A percentile compares a stretch with the other conserved stretches of the same genome.
Evolutionary conservation across 1,140 invertebrate species (phyloP).

Genomic region (Cardiocondyla obscurior): DNA sequence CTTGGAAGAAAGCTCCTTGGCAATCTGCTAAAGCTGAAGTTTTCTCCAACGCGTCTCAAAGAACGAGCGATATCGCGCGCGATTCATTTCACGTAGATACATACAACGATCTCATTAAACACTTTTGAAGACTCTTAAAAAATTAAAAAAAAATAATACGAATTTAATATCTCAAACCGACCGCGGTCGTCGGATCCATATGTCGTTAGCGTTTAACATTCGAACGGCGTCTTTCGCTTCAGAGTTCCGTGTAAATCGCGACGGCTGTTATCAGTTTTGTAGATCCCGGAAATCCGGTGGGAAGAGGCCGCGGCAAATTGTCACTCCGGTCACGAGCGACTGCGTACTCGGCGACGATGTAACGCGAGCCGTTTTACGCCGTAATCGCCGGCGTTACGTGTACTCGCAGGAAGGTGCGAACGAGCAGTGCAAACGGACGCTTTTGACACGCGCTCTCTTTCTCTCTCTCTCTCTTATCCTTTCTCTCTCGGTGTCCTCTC

Average conservation of each 20-base stretch:
- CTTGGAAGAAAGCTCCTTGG: slow-evolving; percentile 50
- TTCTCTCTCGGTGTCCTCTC: not conserved
- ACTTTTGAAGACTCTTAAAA: no score
- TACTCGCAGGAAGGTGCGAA: slow-evolving; percentile 20
- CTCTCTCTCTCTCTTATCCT: slow-evolving; percentile 6
- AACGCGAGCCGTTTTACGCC: slow-evolving; percentile 56
- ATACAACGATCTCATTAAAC: no score
- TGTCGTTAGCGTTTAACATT: no score
- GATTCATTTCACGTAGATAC: not conserved
- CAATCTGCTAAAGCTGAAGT: slow-evolving; percentile 37
- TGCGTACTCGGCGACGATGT: slow-evolving; percentile 36
- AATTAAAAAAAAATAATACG: no score
- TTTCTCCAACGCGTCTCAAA: not conserved
- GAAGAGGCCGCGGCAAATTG: slow-evolving; percentile 42
- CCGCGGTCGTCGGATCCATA: no score
- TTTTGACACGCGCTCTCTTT: not conserved
- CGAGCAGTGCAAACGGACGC: slow-evolving; percentile 11
- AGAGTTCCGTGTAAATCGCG: slow-evolving; percentile 36
- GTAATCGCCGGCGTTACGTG: slow-evolving; percentile 58
- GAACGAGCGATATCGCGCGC: not conserved
- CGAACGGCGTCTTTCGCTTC: not conserved
- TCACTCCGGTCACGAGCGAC: slow-evolving; percentile 59
- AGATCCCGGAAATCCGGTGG: slow-evolving; percentile 51
- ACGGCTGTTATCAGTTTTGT: slow-evolving; percentile 37
- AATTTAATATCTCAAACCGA: no score